Conservation (phyloP, 2,113 vertebrate species). For the Gymnogyps californianus region DNA sequence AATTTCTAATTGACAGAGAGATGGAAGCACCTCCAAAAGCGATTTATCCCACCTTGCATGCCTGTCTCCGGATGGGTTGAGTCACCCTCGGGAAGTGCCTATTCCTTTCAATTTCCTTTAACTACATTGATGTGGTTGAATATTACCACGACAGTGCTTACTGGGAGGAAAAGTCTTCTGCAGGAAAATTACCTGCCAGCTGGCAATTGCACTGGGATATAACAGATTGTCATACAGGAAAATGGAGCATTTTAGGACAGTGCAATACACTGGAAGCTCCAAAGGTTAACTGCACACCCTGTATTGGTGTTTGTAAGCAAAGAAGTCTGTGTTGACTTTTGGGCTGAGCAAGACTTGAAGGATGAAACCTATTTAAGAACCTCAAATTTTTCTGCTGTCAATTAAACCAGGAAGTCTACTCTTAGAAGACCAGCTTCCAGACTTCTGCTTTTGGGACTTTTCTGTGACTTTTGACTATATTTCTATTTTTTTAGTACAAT, state of each 20-base stretch:
- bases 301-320: background rate
- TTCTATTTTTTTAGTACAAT: background rate
- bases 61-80: background rate
- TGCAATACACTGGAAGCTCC: background rate
- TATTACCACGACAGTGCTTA: background rate
- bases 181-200: constrained; percentile 5
- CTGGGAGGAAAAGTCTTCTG: background rate
- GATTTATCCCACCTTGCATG: background rate
- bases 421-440: background rate
- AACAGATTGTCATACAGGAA: background rate
- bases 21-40: background rate
- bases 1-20: background rate
- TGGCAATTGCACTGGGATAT: background rate
- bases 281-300: background rate
- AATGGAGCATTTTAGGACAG: background rate
- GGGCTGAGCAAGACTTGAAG: background rate
- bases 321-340: background rate
- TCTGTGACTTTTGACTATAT: background rate
- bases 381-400: background rate
- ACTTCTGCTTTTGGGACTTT: background rate
- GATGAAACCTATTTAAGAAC: background rate
- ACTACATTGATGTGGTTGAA: background rate
- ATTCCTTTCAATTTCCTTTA: constrained; percentile 14
- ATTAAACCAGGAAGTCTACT: background rate
- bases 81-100: background rate